Conservation (phyloP, 1,140 invertebrate genomes). For the Drosophila bocqueti region DNA sequence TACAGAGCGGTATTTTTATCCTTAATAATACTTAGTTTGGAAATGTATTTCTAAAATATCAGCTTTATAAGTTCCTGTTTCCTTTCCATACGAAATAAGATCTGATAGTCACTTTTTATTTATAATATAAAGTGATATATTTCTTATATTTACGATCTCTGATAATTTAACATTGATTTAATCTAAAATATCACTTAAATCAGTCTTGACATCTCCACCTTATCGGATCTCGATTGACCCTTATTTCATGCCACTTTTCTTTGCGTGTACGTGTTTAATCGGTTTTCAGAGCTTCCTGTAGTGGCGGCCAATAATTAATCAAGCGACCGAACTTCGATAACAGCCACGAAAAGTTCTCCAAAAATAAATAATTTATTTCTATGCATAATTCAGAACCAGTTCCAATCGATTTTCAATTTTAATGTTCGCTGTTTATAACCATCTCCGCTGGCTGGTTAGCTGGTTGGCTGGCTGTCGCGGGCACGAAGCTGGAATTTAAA, state of each 20-base stretch:
- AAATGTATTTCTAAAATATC: not conserved
- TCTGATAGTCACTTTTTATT: not conserved
- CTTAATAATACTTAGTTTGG: not conserved
- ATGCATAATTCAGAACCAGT: slow-evolving; percentile 55
- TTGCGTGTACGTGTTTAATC: slow-evolving; percentile 16
- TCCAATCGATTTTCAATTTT: slow-evolving; percentile 54
- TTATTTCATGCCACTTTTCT: slow-evolving; percentile 13
- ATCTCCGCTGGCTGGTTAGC: slow-evolving; percentile 21
- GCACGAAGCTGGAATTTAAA: slow-evolving; percentile 51
- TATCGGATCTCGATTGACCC: slow-evolving; percentile 5
- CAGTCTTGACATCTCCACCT: not conserved
- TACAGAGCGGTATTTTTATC: no score
- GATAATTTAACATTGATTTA: not conserved
- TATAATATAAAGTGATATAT: not conserved
- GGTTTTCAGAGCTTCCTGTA: slow-evolving; percentile 36
- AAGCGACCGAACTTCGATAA: slow-evolving; percentile 25
- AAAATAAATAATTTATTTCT: slow-evolving; percentile 42
- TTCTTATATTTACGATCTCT: not conserved
- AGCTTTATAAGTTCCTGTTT: not conserved
- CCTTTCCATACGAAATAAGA: not conserved
- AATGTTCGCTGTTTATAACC: slow-evolving; percentile 28
- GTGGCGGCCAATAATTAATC: slow-evolving; percentile 44
- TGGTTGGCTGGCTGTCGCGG: slow-evolving; percentile 13
- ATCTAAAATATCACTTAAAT: not conserved
- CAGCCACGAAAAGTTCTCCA: slow-evolving; percentile 40